Evolutionary conservation across 2,797 vertebrate species (phyloP).

Genomic region (Phrynocephalus forsythii): DNA sequence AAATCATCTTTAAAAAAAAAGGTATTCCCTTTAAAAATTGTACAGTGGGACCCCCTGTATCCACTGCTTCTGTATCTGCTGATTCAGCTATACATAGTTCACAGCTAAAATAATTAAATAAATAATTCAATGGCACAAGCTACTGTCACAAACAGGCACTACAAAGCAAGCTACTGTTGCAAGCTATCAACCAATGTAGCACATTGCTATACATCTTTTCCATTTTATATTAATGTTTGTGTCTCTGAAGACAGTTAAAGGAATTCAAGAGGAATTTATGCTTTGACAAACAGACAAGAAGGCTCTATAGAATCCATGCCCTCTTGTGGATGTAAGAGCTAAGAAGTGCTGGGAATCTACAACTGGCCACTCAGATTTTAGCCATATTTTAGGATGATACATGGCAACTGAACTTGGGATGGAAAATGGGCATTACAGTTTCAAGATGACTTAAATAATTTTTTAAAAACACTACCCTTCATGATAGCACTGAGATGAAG

Average conservation of each 20-base stretch:
- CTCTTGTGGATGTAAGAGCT: not conserved
- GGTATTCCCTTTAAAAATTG: not conserved
- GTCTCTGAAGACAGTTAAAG: too few species aligned
- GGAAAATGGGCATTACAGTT: not conserved
- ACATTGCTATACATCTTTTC: too few species aligned
- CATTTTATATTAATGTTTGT: not conserved
- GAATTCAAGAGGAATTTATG: too few species aligned
- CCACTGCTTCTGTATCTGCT: too few species aligned
- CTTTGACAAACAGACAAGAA: not conserved
- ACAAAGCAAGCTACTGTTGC: too few species aligned
- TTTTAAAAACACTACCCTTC: not conserved
- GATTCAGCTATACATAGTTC: too few species aligned
- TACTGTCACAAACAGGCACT: too few species aligned
- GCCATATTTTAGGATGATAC: rapidly evolving
- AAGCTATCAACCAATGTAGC: not conserved
- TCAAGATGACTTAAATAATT: not conserved
- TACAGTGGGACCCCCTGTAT: too few species aligned
- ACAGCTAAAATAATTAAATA: too few species aligned
- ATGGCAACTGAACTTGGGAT: not conserved
- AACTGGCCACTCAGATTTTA: not conserved
- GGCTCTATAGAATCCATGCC: not conserved
- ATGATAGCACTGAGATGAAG: not conserved
- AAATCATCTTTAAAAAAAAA: not conserved
- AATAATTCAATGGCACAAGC: too few species aligned
- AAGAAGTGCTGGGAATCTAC: not conserved